Percentiles rank a stretch among this genome's conserved stretches.
Conservation (phyloP, 2,113 vertebrate species). For the Oncorhynchus gorbuscha region DNA sequence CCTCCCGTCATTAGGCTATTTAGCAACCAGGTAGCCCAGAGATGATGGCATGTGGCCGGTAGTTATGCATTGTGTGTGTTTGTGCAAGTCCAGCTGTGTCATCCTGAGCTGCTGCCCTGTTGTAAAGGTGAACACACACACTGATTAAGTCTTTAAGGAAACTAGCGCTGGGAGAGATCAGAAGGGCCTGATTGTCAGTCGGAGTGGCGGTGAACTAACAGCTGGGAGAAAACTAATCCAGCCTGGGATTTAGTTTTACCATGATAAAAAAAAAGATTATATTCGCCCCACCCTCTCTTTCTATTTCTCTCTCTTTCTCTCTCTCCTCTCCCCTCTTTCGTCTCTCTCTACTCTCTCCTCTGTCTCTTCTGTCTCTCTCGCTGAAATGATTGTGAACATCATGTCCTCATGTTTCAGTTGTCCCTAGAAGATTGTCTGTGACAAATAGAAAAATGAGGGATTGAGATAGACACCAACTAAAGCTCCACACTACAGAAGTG, state of each 20-base stretch:
- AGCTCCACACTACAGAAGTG: not conserved
- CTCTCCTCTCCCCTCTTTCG: not conserved
- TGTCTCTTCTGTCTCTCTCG: not conserved
- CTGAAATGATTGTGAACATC: too few species aligned
- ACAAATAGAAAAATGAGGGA: not conserved
- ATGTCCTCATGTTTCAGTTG: too few species aligned
- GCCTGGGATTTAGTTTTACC: constrained; percentile 39
- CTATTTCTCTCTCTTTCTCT: constrained; percentile 17
- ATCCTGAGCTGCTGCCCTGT: not conserved
- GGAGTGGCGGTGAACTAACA: constrained; percentile 45
- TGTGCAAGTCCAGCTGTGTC: constrained; percentile 11
- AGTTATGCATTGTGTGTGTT: not conserved
- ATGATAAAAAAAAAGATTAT: constrained; percentile 30
- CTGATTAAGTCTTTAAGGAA: constrained; percentile 65
- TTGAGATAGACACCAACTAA: not conserved
- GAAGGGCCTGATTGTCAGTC: constrained; percentile 44
- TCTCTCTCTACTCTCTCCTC: constrained; percentile 17
- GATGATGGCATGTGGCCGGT: constrained; percentile 59
- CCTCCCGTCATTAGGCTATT: constrained; percentile 39
- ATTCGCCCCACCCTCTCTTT: not conserved
- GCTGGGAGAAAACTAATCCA: constrained; percentile 64
- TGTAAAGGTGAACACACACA: constrained; percentile 34
- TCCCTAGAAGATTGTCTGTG: not conserved
- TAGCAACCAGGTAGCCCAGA: constrained; percentile 66
- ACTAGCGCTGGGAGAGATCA: constrained; percentile 59